phyloP scores from a whole-genome alignment of 2,888 invertebrate species.

The Bombyx huttoni region DNA sequence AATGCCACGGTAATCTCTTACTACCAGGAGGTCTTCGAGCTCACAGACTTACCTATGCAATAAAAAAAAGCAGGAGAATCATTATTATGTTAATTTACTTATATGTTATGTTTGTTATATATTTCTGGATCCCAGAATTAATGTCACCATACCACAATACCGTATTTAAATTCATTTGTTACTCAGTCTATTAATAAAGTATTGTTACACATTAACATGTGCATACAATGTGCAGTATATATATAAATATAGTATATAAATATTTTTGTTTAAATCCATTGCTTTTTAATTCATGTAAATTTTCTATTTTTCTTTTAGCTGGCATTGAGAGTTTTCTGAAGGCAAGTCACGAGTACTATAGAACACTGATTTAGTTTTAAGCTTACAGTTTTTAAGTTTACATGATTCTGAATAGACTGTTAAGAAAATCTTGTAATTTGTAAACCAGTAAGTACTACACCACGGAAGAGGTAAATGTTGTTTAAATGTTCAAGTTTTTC shows the following conservation, averaged over 20 bases:
- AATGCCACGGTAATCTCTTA: no score
- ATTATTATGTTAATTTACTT: neutral
- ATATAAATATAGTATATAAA: no score
- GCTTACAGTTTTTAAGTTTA: neutral
- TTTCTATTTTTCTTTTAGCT: slow-evolving; percentile 10
- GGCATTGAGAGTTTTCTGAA: slow-evolving; percentile 13
- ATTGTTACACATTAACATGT: neutral
- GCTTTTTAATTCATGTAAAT: neutral
- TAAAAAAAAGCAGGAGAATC: no score
- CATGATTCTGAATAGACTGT: neutral
- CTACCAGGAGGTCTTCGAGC: no score
- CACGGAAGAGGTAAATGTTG: neutral
- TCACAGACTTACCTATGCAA: no score
- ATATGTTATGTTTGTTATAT: no score
- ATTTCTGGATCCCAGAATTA: neutral
- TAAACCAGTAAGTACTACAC: neutral
- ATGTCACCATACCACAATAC: neutral
- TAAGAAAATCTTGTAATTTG: neutral
- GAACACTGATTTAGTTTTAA: slow-evolving; percentile 6
- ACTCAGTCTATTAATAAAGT: neutral
- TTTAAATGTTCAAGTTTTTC: neutral
- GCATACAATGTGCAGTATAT: no score
- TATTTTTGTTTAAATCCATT: neutral
- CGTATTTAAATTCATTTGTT: neutral
- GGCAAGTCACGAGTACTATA: slow-evolving; percentile 10